Percentiles rank a stretch among this genome's conserved stretches.
Conservation (phyloP, 2,888 invertebrate genomes). For the Bedellia somnulentella region DNA sequence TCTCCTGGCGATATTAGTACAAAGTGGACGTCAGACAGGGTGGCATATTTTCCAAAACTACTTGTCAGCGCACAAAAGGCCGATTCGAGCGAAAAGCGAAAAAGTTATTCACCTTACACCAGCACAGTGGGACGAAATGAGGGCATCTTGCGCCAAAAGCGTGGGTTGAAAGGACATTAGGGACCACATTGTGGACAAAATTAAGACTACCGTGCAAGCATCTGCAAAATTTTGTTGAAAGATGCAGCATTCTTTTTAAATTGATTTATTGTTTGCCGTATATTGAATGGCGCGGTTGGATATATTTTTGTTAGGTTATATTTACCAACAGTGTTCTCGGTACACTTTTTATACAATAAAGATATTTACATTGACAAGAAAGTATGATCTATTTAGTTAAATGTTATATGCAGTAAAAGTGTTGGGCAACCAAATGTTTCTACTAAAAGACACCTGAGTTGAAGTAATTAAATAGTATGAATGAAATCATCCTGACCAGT, state of each 20-base stretch:
- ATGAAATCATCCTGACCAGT: too few species aligned
- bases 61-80: constrained; percentile 40
- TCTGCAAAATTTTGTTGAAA: constrained; percentile 3
- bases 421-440: too few species aligned
- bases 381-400: too few species aligned
- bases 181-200: constrained; percentile 12
- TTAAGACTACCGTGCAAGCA: constrained; percentile 10
- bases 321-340: too few species aligned
- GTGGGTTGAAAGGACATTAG: constrained; percentile 14
- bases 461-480: too few species aligned
- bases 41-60: constrained; percentile 47
- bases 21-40: constrained; percentile 38
- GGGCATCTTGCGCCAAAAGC: constrained; percentile 32
- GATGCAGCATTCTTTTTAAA: constrained; percentile 11
- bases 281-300: constrained; percentile 9
- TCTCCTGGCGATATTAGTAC: constrained; percentile 40
- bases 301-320: too few species aligned
- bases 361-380: too few species aligned
- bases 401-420: too few species aligned
- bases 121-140: constrained; percentile 17
- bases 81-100: constrained; percentile 24
- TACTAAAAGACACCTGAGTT: too few species aligned
- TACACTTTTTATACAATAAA: too few species aligned
- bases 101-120: constrained; percentile 13
- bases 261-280: constrained; percentile 7